These are phyloP conservation scores for Catostomus latipinnis DNA, from an alignment of 2,797 vertebrate species.

Conservation along the genomic window DNA sequence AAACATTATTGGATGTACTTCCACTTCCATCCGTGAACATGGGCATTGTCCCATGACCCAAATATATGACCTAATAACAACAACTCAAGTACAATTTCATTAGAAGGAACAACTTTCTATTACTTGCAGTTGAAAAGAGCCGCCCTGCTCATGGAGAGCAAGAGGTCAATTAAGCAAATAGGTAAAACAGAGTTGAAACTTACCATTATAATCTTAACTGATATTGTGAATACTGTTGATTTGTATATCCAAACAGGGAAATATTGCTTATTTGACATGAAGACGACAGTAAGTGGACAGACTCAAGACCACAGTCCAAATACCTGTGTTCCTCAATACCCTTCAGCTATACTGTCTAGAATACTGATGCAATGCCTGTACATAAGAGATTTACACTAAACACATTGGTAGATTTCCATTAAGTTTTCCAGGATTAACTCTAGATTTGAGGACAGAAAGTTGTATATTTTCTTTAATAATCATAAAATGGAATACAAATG, in stretches of 20 bases:
- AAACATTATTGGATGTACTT: no score
- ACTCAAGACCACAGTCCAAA: not conserved
- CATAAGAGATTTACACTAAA: not conserved
- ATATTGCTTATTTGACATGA: not conserved
- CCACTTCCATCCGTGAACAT: no score
- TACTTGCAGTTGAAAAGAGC: no score
- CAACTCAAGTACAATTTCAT: no score
- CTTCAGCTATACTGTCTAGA: not conserved
- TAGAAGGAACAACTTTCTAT: no score
- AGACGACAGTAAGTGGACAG: not conserved
- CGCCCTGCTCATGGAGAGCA: no score
- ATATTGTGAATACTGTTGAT: not conserved
- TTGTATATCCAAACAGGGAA: not conserved
- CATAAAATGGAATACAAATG: conserved; percentile 75
- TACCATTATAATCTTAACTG: not conserved
- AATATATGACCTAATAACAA: no score
- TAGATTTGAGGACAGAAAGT: conserved; percentile 32
- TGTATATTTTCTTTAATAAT: conserved; percentile 73
- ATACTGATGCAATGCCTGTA: not conserved
- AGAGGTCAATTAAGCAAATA: not conserved
- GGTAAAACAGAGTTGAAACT: not conserved
- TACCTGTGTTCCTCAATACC: not conserved
- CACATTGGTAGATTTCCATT: not conserved
- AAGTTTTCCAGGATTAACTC: not conserved
- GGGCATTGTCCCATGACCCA: no score